Evolutionary conservation across 2,113 vertebrate species (phyloP).

Genomic region (Camelus bactrianus): DNA sequence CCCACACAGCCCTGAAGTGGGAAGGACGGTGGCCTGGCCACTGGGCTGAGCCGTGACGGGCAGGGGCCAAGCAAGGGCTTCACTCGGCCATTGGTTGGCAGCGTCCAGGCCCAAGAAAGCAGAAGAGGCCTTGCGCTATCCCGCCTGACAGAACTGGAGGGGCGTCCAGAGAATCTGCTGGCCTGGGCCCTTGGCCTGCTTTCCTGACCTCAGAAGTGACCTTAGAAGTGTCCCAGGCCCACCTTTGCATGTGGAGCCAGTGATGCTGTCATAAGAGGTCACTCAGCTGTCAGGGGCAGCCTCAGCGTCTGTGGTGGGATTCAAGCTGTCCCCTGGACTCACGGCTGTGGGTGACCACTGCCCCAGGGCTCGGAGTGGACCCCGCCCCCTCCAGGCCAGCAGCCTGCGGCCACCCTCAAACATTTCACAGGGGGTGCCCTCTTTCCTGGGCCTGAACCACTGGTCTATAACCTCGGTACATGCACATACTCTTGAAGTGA

Average conservation of each 20-base stretch:
- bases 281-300: neutral
- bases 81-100: neutral
- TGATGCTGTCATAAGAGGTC: neutral
- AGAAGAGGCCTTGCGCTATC: neutral
- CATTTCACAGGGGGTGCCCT: neutral
- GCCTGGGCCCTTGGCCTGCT: neutral
- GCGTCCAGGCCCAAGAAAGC: neutral
- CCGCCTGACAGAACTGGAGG: neutral
- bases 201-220: neutral
- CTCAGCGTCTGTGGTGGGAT: neutral
- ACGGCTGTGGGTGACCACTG: neutral
- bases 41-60: too few relatives aligned
- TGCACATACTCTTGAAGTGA: neutral
- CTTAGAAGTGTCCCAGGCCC: neutral
- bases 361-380: neutral
- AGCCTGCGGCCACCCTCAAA: neutral
- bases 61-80: neutral
- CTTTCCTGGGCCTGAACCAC: neutral
- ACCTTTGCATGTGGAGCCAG: too few relatives aligned
- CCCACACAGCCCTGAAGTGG: neutral
- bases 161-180: neutral
- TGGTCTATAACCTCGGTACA: neutral
- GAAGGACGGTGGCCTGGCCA: neutral
- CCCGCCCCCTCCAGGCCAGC: fast-evolving
- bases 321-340: neutral